Evolutionary conservation across 2,797 vertebrate genomes (phyloP).

Genomic region (Xiphorhynchus erythropygius): DNA sequence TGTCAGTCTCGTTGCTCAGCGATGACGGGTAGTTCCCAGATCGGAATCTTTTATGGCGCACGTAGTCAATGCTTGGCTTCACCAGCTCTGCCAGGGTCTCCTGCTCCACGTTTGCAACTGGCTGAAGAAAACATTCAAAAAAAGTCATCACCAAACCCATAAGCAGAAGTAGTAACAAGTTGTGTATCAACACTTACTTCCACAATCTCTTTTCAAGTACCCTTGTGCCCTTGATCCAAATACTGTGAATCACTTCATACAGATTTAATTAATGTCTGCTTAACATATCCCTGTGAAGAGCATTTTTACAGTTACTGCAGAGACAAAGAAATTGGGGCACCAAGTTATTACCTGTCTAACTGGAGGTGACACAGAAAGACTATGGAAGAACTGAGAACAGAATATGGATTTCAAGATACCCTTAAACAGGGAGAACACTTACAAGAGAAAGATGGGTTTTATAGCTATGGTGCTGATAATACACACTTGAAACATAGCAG

Average conservation of each 20-base stretch:
- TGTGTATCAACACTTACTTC: neutral
- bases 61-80: slow-evolving; percentile 92
- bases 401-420: neutral
- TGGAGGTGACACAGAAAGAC: neutral
- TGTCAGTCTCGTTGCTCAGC: slow-evolving; percentile 93
- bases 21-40: slow-evolving; percentile 96
- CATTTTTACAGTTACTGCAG: neutral
- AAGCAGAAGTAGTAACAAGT: neutral
- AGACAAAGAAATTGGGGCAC: neutral
- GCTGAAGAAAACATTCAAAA: slow-evolving; percentile 72
- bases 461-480: neutral
- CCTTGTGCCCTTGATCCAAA: neutral
- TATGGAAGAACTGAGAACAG: neutral
- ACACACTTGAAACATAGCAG: neutral
- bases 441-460: neutral
- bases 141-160: neutral
- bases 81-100: slow-evolving; percentile 86
- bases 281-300: neutral
- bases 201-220: neutral
- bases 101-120: slow-evolving; percentile 83
- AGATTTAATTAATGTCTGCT: slow-evolving; percentile 6
- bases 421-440: neutral
- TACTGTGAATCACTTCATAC: neutral
- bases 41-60: slow-evolving; percentile 93
- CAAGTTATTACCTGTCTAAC: neutral